Evolutionary conservation across 2,113 vertebrate species (phyloP).

Genomic region (Eptatretus burgeri): DNA sequence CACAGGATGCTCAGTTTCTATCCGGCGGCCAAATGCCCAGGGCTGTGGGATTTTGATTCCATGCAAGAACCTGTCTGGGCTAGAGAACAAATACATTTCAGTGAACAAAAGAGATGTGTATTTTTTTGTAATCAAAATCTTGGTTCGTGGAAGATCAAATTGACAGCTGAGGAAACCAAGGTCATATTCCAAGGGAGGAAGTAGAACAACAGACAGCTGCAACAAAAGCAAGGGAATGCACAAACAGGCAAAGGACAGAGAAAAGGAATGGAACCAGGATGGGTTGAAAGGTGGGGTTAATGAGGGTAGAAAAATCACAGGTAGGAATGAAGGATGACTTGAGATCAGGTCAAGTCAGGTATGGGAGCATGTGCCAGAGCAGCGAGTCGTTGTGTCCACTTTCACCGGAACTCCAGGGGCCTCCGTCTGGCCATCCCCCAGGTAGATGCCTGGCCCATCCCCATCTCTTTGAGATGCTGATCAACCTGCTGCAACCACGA

Average conservation of each 20-base stretch:
- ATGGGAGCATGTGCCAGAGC: too few relatives aligned
- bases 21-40: constrained; percentile 88
- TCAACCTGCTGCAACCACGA: too few relatives aligned
- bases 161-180: background rate
- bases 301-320: too few relatives aligned
- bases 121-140: constrained; percentile 9
- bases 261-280: background rate
- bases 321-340: too few relatives aligned
- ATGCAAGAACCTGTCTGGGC: constrained; percentile 34
- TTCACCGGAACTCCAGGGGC: too few relatives aligned
- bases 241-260: too few relatives aligned
- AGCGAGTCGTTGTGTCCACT: too few relatives aligned
- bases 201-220: background rate
- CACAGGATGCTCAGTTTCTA: constrained; percentile 84
- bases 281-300: too few relatives aligned
- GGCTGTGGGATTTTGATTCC: constrained; percentile 90
- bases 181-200: background rate
- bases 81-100: background rate
- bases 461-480: too few relatives aligned
- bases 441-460: too few relatives aligned
- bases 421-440: too few relatives aligned
- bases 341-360: too few relatives aligned
- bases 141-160: background rate
- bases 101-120: constrained; percentile 6
- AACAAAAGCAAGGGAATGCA: background rate